Base-by-base conservation (phyloP, 1,140 invertebrate species). In the Drosophila watanabei region DNA sequence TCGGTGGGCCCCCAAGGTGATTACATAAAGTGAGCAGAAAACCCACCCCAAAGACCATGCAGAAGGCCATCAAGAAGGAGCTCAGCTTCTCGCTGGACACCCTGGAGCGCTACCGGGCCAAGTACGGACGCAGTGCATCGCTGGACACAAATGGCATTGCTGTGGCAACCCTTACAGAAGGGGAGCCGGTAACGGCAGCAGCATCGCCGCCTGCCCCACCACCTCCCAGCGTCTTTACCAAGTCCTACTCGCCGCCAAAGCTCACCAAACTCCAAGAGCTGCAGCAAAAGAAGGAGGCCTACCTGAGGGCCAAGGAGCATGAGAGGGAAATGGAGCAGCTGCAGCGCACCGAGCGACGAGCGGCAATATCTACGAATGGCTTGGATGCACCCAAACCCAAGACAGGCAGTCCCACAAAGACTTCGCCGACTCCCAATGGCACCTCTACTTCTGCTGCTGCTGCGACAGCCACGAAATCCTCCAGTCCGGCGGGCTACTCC, bases 81-180 rank as follows among this genome's bases (percentile, higher is more conserved):
- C 76, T 90, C 8, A 90, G 86, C 69, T 90, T 90, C 72, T 90
- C 86, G 56, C 72, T 90, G 76, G 87, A 90, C 39, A 90, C 86
- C 14, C 72, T 90, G 59, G 86, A 90, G 41, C 87, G 87, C 30
- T 91, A 91, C 54, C 45, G 86, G 13, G 87, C 86, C 56, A 89
- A 85, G 35, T 89, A 89, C 18, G 85, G 85, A 54, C 85, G 85
- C 52, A 89, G 85, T 79, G 81, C 82, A 4, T 89, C 85, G 11
- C 43, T 69, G 41, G 85, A 89, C 46, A 85, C 86, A 16, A 89
- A 89, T 52, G 81, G 81, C 2, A 64, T 76, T 9, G 8, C 18
- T 2, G 18, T 18, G 28, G 37, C 52, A 39, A 14, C 56, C 7
- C 33, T 54, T 10, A 49, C 52, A 43, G 69, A 71, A 13, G n/a